Base-by-base conservation (phyloP, 2,888 invertebrate genomes). In the Strigamia maritima region DNA sequence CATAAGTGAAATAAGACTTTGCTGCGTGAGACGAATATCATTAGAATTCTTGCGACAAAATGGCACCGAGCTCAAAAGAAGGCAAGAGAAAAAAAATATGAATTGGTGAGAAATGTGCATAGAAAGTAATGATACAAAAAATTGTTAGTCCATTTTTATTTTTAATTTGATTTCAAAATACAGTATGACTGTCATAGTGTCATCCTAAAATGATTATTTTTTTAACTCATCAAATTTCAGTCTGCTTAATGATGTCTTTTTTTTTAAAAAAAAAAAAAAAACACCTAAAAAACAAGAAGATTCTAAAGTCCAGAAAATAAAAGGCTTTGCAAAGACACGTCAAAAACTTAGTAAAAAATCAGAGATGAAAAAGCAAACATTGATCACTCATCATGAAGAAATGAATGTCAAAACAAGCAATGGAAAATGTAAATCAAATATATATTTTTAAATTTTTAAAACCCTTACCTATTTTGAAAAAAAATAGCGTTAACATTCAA, bases 1-100 rank as follows among this genome's bases (percentile, higher is more conserved):
- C 70, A 26, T 70, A 70, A 70, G 70, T 70, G 70, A 70, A 70
- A 70, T 70, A 70, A 70, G 70, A 70, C 70, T 70, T 70, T 70
- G 4, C 70, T 70, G 28, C 70, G 70, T 70, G 70, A 70, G 70
- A 70, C 70, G 70, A 70, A 70, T 70, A 70, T 70, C 70, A 70
- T 70, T 70, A 28, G 70, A 26, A 70, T 70, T 70, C 70, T 28
- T 70, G 70, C 70, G 70, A 70, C 70, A 70, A 70, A 70, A 70
- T 70, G 70, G 70, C 70, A 70, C 70, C 24, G 24, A 70, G 12
- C 70, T 28, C 24, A 16, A 49, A 16, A 49, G 28, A 12, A 70
- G 70, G 28, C 12, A 70, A 2, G 28, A 28, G 24, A 28, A 70
- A 28, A n/a, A 24, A 65, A 65, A 4, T 22, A 60, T 12, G 26